These are phyloP conservation scores for Drosophila diplacantha DNA, from an alignment of 2,888 invertebrate species.

Conservation along the genomic window DNA sequence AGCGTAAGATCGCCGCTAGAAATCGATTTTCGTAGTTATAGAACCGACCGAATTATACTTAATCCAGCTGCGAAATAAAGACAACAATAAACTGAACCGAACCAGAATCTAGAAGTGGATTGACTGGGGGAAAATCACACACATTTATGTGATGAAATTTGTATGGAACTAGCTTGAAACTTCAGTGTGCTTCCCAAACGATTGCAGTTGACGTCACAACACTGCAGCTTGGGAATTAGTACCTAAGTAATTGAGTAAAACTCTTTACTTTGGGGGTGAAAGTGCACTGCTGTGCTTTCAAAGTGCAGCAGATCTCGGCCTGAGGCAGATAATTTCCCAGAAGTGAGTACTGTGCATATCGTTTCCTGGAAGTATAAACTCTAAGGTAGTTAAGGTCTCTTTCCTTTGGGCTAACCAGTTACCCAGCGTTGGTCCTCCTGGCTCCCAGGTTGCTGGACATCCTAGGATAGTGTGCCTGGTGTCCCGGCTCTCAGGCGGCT, in stretches of 20 bases:
- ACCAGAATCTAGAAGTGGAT: neutral
- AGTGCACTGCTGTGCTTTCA: no score
- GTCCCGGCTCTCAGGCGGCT: neutral
- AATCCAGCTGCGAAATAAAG: conserved; percentile 24
- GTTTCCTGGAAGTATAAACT: neutral
- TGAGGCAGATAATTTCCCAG: no score
- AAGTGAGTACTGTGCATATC: neutral
- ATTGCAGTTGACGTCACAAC: neutral
- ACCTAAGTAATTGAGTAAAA: no score
- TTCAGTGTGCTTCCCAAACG: no score
- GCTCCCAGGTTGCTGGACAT: neutral
- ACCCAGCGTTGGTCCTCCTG: neutral
- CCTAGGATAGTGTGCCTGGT: neutral
- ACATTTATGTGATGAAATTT: no score
- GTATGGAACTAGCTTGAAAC: neutral
- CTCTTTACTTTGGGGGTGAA: no score
- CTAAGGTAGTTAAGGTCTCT: neutral
- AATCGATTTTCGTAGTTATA: conserved; percentile 41
- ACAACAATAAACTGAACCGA: conserved; percentile 31
- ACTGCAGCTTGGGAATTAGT: neutral
- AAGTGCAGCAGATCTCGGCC: neutral
- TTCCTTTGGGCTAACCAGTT: neutral
- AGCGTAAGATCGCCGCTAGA: conserved; percentile 16
- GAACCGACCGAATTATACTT: conserved; percentile 6
- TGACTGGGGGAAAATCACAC: neutral